Evolutionary conservation across 1,140 invertebrate species (phyloP).

Genomic region (Ericerus pela): DNA sequence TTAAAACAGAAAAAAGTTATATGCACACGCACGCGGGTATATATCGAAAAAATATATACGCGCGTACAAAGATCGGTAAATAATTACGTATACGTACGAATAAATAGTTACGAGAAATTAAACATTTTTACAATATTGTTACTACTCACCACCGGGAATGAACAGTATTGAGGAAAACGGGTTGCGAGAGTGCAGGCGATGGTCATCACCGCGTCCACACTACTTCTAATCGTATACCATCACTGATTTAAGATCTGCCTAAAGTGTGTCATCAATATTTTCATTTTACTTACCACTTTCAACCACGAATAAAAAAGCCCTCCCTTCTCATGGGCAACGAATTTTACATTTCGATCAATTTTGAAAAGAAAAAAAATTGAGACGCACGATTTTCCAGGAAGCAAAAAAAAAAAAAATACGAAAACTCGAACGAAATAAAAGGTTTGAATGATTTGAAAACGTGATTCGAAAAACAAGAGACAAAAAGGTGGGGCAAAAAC

Average conservation of each 20-base stretch:
- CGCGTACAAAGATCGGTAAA: neutral
- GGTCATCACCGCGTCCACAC: constrained; percentile 10
- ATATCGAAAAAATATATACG: neutral
- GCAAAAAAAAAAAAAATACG: neutral
- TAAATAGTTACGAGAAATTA: neutral
- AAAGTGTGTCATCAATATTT: constrained; percentile 11
- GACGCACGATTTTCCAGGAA: neutral
- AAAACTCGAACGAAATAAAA: neutral
- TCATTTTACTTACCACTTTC: constrained; percentile 11
- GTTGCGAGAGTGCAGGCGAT: constrained; percentile 11
- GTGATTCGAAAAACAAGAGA: too few species aligned
- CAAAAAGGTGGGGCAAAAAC: too few species aligned
- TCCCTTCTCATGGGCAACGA: neutral
- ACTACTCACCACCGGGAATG: constrained; percentile 7
- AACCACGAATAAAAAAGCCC: neutral
- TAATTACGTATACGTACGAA: constrained; percentile 1
- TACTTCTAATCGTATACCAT: constrained; percentile 6
- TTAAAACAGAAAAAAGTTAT: too few species aligned
- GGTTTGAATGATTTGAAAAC: too few species aligned
- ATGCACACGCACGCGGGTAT: too few species aligned
- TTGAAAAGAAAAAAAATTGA: neutral
- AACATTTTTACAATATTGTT: neutral
- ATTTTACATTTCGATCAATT: neutral
- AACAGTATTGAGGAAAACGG: neutral
- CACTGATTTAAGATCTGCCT: constrained; percentile 9